Evolutionary conservation across 2,113 vertebrate genomes (phyloP), one percentile per base, ranked within the genome.

Genomic region (Hemiprocne comata): DNA sequence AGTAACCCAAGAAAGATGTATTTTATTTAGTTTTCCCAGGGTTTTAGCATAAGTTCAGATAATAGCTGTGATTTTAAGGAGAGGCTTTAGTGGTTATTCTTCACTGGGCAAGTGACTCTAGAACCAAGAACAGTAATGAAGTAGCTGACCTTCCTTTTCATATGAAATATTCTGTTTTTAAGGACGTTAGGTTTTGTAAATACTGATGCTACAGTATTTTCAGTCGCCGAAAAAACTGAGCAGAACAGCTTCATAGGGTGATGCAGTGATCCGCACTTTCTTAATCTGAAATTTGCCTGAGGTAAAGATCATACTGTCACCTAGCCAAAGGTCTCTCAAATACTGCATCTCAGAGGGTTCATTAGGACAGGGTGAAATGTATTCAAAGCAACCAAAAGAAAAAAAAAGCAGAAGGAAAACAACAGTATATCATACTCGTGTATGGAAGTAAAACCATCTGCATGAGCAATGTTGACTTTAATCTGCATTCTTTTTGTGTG

Each of bases 221-320:
- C 34, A 93, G 34, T 13, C 92, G 69, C 46, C 72, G 66, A 90
- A 86, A 65, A 87, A 94, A 11, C 76, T 73, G 57, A 80, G 12
- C 25, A 72, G 83, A 69, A 54, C 7, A 69, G 78, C 50, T 93
- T 85, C 40, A 23, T 57, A 67, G 67, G 33, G 55, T 87, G 89
- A 89, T 90, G 88, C 94, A 96, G 86, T 94, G 94, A 98, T 92
- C 95, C 93, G 94, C 70, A 95, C 79, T 96, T 98, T 97, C 95
- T 95, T 97, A 97, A 98, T 97, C 95, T 98, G 97, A 97, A 95
- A 87, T 97, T 97, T 97, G 93, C 89, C 94, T 97, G 90, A 96
- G 95, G 97, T 74, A 64, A 94, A 81, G 94, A 98, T 97, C 95
- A 97, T 77, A 48, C 70, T 98, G 97, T 82, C 64, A 95, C 84